Evolutionary conservation across 1,140 invertebrate species (phyloP).

Genomic region (Thaumatotibia leucotreta): DNA sequence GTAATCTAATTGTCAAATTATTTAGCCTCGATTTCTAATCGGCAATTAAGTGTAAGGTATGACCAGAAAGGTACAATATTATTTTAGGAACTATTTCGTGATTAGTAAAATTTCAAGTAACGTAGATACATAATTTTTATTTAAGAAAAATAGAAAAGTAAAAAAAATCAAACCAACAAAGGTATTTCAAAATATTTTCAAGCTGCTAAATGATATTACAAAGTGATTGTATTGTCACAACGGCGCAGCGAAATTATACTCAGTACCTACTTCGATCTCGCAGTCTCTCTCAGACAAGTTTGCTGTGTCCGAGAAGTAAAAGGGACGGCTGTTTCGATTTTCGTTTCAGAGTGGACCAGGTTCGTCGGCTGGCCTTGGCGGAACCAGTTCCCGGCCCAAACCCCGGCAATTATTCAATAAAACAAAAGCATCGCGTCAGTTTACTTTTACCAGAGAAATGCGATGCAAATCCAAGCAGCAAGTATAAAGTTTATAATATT

Average conservation of each 20-base stretch:
- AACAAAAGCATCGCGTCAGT: slow-evolving; percentile 66
- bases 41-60: too few relatives aligned
- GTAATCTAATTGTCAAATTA: too few relatives aligned
- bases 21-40: too few relatives aligned
- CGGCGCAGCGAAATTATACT: background rate
- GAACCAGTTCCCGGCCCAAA: slow-evolving; percentile 67
- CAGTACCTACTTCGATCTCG: background rate
- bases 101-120: too few relatives aligned
- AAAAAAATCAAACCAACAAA: too few relatives aligned
- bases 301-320: background rate
- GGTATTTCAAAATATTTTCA: too few relatives aligned
- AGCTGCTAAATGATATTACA: background rate
- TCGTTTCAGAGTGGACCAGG: slow-evolving; percentile 24
- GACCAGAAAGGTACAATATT: too few relatives aligned
- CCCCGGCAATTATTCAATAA: slow-evolving; percentile 75
- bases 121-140: too few relatives aligned
- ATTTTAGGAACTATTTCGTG: too few relatives aligned
- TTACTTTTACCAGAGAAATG: slow-evolving; percentile 59
- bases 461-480: slow-evolving; percentile 13
- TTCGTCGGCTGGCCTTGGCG: slow-evolving; percentile 70
- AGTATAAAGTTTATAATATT: background rate
- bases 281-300: background rate
- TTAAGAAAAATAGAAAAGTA: too few relatives aligned
- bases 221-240: background rate
- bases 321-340: background rate